phyloP scores from a whole-genome alignment of 2,113 vertebrate genomes.

The Oplegnathus fasciatus region DNA sequence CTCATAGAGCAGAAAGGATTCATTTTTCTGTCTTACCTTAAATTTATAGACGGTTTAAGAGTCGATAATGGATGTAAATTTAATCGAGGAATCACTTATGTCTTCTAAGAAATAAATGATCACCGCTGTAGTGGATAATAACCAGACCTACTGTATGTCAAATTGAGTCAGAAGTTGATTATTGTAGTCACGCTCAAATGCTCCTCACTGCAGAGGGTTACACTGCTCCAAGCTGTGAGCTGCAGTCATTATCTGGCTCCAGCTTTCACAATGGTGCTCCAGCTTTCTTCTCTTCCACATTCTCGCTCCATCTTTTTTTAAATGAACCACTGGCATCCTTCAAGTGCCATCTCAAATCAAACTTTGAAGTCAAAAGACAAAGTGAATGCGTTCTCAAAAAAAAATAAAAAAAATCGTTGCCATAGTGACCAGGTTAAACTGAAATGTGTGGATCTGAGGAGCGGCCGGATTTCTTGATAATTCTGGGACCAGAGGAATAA shows the following conservation, averaged over 20 bases:
- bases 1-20: neutral
- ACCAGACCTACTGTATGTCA: neutral
- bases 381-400: neutral
- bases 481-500: conserved; percentile 51
- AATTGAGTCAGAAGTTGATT: conserved; percentile 28
- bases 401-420: conserved; percentile 37
- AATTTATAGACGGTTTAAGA: neutral
- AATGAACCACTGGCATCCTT: conserved; percentile 30
- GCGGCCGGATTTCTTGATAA: conserved; percentile 23
- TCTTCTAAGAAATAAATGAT: neutral
- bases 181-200: conserved; percentile 32
- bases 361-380: conserved; percentile 44
- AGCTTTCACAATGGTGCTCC: conserved; percentile 10
- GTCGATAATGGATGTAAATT: neutral
- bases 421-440: conserved; percentile 73
- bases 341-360: conserved; percentile 50
- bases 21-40: neutral
- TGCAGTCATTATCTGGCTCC: conserved; percentile 23
- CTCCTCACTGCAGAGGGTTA: neutral
- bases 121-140: neutral
- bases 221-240: conserved; percentile 27
- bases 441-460: conserved; percentile 16
- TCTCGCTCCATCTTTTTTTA: conserved; percentile 29
- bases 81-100: neutral
- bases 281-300: conserved; percentile 23